Evolutionary conservation across 2,113 vertebrate genomes (phyloP), one percentile per base, ranked within the genome.

Genomic region (Phodopus roborovskii): DNA sequence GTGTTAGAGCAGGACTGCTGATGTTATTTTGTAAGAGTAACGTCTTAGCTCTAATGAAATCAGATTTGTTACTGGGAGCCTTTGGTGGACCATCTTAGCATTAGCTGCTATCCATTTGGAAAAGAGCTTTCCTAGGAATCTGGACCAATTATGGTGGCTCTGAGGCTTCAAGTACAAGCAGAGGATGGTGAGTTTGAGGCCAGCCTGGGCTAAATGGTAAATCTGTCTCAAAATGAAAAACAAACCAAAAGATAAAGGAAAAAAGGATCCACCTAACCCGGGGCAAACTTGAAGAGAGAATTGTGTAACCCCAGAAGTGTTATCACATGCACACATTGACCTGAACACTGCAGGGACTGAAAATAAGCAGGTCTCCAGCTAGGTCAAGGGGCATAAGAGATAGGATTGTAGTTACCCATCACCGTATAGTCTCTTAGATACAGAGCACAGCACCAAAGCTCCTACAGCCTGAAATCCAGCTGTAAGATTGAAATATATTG

Each of bases 51-150:
- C 30, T 79, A 17, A 58, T 74, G 64, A 91, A 68, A 42, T 82
- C 9, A 5, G 68, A 17, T 39, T 75, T 71, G 77, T 56, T 87
- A n/a, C 45, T 79, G 24, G 70, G 45, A 83, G 36, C 84, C 16
- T 33, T 82, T 50, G 60, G 22, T 86, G 22, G 81, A 48, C 45
- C 48, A 9, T 56, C 24, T 94, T 60, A 85, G 58, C 62, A 13
- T 36, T 75, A n/a, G 53, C 3, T 39, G 7, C 3, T 50, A 1
- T 45, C 50, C 92, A 4, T 75, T 13, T 92, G 66, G 60, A 45
- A 95, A 58, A 94, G 39, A 71, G 6, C 60, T 91, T 45, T 24
- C 5, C 66, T 39, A 77, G 94, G 85, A 95, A 28, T 39, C 45
- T 79, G 24, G 64, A 11, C n/a, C 20, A 62, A 42, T 39, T 39